Evolutionary conservation across 2,797 vertebrate species (phyloP), one percentile per base, ranked within the genome.

Genomic region (Synaphobranchus kaupii): DNA sequence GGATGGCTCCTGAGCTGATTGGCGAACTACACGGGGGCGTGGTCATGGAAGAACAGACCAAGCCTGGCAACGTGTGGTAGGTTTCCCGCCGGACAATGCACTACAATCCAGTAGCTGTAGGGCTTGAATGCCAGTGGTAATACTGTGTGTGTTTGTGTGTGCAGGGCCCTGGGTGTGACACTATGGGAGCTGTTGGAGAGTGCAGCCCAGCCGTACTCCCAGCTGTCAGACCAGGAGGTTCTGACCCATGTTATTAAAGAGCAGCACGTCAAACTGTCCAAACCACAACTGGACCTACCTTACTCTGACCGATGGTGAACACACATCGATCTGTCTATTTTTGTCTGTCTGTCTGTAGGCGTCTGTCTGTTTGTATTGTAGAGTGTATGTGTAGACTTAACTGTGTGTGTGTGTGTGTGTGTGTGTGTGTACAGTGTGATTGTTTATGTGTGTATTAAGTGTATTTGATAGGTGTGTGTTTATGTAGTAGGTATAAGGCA

Each of bases 261-360:
- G 91, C 97, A 97, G 89, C 97, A 97, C 89, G 95, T 97, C 63
- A 98, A 97, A 90, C 98, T 97, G 87, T 96, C 96, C 8, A 98
- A 98, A 90, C 98, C 98, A 50, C 97, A 93, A 81, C 95, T 99
- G 92, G 98, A 99, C 66, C 97, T 99, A 87, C 98, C 98, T 0
- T 98, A 98, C 92, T 97, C 98, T 1, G 98, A 99, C 84, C 95
- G 98, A 98, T 99, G 98, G 99, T 99, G 93, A 94, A 91, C 85
- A 68, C 13, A 12, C 87, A 3, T 88, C 54, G 63, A 66, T 88
- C 28, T 84, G 12, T 39, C 15, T 44, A 1, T 63, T 66, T 83
- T 31, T 83, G 85, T 82, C 60, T 83, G 83, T 84, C 44, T 80
- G 76, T 66, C 63, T 63, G 15, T 20, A 63, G 15, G 15, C 58